Evolutionary conservation across 2,888 invertebrate genomes (phyloP), one percentile per base, ranked within the genome.

Genomic region (Aporophyla lueneburgensis): DNA sequence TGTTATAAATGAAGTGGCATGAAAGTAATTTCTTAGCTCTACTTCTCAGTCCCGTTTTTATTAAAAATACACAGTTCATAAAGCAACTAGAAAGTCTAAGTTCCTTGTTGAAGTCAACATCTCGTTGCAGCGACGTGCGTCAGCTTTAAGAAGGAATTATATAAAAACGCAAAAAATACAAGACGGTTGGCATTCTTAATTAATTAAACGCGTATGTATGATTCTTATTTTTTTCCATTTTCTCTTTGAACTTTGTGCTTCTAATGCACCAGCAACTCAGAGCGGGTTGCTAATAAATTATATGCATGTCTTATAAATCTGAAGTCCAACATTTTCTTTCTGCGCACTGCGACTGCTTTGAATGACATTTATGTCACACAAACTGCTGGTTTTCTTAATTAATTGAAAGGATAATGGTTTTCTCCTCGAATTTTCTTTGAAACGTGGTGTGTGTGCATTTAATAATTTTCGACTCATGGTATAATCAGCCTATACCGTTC

Each of bases 151-250:
- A 24, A 43, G 6, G 21, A 16, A 27, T 49, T 49, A 49, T 10
- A 24, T 69, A 10, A 27, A 27, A 19, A 9, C 19, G 51, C 5
- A 19, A 19, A 0, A 19, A 19, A 0, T 19, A n/a, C 6, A 16
- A n/a, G 24, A 5, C 46, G 10, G 10, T 12, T 1, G 12, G 1
- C 33, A 21, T 46, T 27, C n/a, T 33, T 43, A 43, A 27, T 27
- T 5, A 19, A 27, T 27, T 40, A 2, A 7, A 73, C 24, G 19
- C 16, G 43, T 16, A 16, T n/a, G 43, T 21, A 19, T n/a, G 19
- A 24, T 63, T 53, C 9, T 24, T 21, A 40, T 65, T 49, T 72
- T 69, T 68, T 14, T 43, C 43, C 9, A 56, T 68, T 33, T 49
- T 9, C 9, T 24, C 33, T 19, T 21, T 59, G 24, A 70, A 24